Evolutionary conservation across 2,113 vertebrate species (phyloP).

Genomic region (Chaetorhynchus papuensis): DNA sequence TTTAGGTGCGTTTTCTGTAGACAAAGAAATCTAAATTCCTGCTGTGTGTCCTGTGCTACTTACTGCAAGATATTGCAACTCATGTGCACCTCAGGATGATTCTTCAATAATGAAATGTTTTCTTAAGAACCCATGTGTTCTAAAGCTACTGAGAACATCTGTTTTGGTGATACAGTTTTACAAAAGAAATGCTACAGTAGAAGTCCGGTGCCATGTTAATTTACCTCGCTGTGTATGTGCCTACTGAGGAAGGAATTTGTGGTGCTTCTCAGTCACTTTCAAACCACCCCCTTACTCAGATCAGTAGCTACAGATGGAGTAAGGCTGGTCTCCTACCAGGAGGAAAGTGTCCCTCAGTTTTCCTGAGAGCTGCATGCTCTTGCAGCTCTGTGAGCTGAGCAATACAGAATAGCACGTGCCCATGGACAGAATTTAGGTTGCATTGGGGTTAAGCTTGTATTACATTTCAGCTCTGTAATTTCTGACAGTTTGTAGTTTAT

Average conservation of each 20-base stretch:
- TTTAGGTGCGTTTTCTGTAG: neutral
- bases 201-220: neutral
- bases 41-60: neutral
- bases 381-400: neutral
- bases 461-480: neutral
- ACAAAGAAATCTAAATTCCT: neutral
- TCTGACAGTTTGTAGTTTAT: neutral
- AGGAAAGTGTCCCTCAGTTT: neutral
- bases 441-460: neutral
- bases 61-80: neutral
- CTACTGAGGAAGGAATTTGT: neutral
- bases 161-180: neutral
- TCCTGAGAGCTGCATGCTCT: neutral
- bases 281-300: neutral
- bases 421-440: neutral
- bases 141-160: neutral
- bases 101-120: neutral
- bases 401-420: fast-evolving
- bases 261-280: neutral
- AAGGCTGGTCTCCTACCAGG: neutral
- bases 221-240: neutral
- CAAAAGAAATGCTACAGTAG: neutral
- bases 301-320: neutral
- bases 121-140: neutral
- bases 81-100: neutral